Evolutionary conservation across 2,797 vertebrate genomes (phyloP).

Genomic region (Chrosomus eos): DNA sequence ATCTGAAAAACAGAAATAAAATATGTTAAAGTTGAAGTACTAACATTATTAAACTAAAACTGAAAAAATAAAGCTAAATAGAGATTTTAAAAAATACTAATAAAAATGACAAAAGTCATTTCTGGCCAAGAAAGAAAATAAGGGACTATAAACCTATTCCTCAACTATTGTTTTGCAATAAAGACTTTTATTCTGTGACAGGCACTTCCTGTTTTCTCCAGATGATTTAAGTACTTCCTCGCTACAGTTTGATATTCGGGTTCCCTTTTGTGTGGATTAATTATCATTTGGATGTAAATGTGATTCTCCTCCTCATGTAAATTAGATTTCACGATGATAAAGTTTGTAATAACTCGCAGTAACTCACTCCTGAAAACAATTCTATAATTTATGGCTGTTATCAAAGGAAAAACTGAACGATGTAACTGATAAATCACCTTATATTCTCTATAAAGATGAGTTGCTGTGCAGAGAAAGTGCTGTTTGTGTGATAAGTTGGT

Average conservation of each 20-base stretch:
- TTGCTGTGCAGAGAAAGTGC: background rate
- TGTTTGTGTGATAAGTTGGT: background rate
- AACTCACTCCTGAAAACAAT: background rate
- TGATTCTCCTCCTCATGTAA: background rate
- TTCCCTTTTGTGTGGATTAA: background rate
- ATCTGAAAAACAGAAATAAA: background rate
- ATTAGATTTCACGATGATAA: background rate
- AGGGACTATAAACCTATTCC: background rate
- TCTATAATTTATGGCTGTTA: background rate
- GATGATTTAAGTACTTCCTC: background rate
- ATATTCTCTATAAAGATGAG: background rate
- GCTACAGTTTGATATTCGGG: background rate
- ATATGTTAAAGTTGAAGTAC: background rate
- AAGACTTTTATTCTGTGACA: constrained; percentile 2
- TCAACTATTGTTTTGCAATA: background rate
- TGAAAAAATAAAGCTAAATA: background rate
- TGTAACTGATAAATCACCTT: background rate
- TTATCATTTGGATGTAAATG: background rate
- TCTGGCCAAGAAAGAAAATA: background rate
- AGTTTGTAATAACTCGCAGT: background rate
- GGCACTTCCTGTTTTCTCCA: background rate
- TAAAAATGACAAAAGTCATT: background rate
- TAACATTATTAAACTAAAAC: background rate
- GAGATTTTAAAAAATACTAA: too few relatives aligned
- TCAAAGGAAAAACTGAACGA: background rate